A percentile compares a stretch with the other conserved stretches of the same genome.
Evolutionary conservation across 2,113 vertebrate genomes (phyloP).

Genomic region (Calyptommatus sinebrachiatus): DNA sequence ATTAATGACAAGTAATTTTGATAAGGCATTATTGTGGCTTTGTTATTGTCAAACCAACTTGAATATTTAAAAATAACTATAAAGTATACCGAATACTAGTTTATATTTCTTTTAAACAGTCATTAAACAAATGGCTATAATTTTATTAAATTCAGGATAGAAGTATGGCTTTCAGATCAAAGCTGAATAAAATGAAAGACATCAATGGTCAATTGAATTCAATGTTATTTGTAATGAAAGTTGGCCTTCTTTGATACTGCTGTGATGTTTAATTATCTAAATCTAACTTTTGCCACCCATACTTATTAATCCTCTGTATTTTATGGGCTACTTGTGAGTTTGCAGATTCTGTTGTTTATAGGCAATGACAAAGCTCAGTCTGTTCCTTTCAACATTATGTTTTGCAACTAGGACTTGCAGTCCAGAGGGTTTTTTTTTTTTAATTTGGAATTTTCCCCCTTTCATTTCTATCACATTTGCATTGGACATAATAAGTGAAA

Average conservation of each 20-base stretch:
- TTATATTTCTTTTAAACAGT: not conserved
- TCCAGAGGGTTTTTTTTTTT: not conserved
- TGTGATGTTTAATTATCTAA: not conserved
- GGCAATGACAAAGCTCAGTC: not conserved
- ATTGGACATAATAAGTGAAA: too few species aligned
- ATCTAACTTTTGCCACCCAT: not conserved
- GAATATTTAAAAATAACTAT: not conserved
- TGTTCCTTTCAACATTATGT: not conserved
- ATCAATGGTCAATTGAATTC: not conserved
- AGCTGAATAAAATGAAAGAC: not conserved
- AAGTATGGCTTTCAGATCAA: not conserved
- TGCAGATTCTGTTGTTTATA: not conserved
- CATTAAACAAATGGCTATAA: not conserved
- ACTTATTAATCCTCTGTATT: not conserved
- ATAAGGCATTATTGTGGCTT: not conserved
- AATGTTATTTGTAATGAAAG: not conserved
- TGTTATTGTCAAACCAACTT: not conserved
- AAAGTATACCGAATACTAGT: not conserved
- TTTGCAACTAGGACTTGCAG: not conserved
- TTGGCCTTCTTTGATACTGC: not conserved
- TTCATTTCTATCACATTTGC: too few species aligned
- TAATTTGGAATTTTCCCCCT: not conserved
- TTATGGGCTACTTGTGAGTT: not conserved
- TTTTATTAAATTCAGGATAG: not conserved
- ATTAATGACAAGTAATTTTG: not conserved